Evolutionary conservation across 2,113 vertebrate genomes (phyloP), one percentile per base, ranked within the genome.

Genomic region (Pseudois nayaur): DNA sequence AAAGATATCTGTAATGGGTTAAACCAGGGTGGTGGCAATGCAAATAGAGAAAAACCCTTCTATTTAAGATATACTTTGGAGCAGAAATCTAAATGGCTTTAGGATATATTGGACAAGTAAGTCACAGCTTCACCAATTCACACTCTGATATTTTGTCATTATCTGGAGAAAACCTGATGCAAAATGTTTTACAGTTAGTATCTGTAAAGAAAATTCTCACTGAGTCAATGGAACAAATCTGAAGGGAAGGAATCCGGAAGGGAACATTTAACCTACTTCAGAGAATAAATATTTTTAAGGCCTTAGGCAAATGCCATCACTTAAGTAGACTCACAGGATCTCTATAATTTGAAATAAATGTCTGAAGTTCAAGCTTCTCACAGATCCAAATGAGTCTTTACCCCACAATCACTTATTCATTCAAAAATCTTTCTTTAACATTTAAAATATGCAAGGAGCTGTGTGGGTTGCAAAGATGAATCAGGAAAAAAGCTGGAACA

Each of bases 321-420:
- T 67, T 94, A 94, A 97, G 94, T 29, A 83, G 59, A 74, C 67
- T 83, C 62, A n/a, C 48, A 50, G 50, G 81, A 43, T 89, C 55
- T 84, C 81, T 88, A n/a, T 90, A 81, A 93, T 94, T 90, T 94
- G 60, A 92, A 94, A 84, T 79, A 67, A 59, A 95, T 95, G 79
- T 94, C 57, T 94, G 52, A 90, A 96, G 29, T 86, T 87, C 45
- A 25, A 31, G 60, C 40, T 93, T 87, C 82, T 96, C 54, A n/a
- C 45, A 74, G 59, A 96, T 95, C 88, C 59, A 94, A 95, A 95
- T 85, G 54, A 95, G 45, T 89, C 82, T 94, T 92, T 81, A 95
- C 67, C 40, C 52, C 79, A 95, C 7, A 45, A 95, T 96, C 71
- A 89, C 55, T 94, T 94, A 91, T 60, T 83, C 84, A 87, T 76